Conservation (phyloP, 2,888 invertebrate genomes). For the Cheilosia urbana region DNA sequence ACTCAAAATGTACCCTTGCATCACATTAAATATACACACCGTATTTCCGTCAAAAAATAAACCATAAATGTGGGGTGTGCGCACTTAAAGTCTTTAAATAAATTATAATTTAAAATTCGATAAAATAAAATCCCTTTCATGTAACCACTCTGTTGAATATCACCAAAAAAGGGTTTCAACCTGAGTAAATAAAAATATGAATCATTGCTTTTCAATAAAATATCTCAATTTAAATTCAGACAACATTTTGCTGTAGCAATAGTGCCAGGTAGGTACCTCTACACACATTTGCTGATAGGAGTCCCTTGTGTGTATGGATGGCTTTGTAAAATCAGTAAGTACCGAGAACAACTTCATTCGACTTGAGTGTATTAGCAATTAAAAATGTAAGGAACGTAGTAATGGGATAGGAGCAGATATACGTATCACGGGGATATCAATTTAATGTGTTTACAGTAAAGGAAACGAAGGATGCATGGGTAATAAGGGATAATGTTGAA, state of each 20-base stretch:
- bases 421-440: slow-evolving; percentile 55
- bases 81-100: slow-evolving; percentile 8
- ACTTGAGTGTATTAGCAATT: slow-evolving; percentile 56
- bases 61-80: background rate
- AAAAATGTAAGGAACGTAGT: slow-evolving; percentile 59
- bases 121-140: background rate
- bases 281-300: slow-evolving; percentile 50
- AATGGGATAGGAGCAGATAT: slow-evolving; percentile 1
- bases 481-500: slow-evolving; percentile 27
- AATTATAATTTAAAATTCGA: slow-evolving; percentile 7
- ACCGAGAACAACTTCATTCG: slow-evolving; percentile 47
- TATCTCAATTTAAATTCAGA: slow-evolving; percentile 46
- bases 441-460: slow-evolving; percentile 44
- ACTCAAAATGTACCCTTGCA: background rate
- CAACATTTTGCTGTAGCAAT: slow-evolving; percentile 34
- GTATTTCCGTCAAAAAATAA: slow-evolving; percentile 13
- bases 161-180: background rate
- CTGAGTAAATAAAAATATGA: background rate
- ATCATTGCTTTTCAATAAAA: slow-evolving; percentile 44
- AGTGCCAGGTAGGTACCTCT: background rate
- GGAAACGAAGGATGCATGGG: slow-evolving; percentile 42
- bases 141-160: background rate
- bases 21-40: background rate
- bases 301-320: slow-evolving; percentile 6
- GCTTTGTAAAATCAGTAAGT: slow-evolving; percentile 26